Evolutionary conservation across 2,113 vertebrate genomes (phyloP).

Genomic region (Phoenicopterus ruber): DNA sequence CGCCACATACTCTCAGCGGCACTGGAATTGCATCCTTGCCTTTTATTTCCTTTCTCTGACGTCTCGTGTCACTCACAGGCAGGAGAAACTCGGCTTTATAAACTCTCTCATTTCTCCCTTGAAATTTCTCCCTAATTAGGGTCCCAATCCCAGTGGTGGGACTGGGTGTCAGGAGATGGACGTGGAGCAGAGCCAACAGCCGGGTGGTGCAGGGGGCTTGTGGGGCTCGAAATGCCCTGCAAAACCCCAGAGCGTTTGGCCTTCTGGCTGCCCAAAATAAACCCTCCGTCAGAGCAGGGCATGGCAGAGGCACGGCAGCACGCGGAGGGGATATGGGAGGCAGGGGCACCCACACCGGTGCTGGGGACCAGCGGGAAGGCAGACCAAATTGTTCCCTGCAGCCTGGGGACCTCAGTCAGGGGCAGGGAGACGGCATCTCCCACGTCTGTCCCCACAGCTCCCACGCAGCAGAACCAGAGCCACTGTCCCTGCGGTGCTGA

Average conservation of each 20-base stretch:
- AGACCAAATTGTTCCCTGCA: not conserved
- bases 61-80: conserved; percentile 50
- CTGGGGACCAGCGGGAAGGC: not conserved
- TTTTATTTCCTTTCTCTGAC: conserved; percentile 69
- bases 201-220: fast-evolving
- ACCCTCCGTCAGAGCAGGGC: not conserved
- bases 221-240: fast-evolving
- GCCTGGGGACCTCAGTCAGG: not conserved
- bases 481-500: not conserved
- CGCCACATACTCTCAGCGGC: conserved; percentile 28
- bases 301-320: not conserved
- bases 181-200: not conserved
- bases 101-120: conserved; percentile 47
- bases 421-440: not conserved
- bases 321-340: fast-evolving
- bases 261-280: not conserved
- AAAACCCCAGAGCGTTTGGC: not conserved
- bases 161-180: not conserved
- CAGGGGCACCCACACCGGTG: not conserved
- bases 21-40: conserved; percentile 58
- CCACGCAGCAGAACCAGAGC: not conserved
- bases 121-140: conserved; percentile 60
- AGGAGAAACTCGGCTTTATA: conserved; percentile 30
- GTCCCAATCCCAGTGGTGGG: not conserved
- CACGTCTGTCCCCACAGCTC: not conserved